Percentiles rank a stretch among this genome's conserved stretches.
These are phyloP conservation scores for Macroramphosus scolopax DNA, from an alignment of 2,797 vertebrate genomes.

Conservation along the genomic window DNA sequence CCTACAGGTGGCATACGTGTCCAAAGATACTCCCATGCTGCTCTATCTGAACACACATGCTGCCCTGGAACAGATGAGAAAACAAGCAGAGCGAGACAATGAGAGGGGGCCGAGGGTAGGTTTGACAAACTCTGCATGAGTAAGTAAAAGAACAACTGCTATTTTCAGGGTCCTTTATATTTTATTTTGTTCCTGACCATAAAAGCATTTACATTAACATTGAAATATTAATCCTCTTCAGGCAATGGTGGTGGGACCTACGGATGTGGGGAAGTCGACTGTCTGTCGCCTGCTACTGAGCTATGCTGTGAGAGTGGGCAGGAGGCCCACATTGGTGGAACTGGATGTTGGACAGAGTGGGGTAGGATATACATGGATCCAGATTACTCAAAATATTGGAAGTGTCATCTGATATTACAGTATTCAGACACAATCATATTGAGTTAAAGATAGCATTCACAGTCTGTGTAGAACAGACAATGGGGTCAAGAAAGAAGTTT, in stretches of 20 bases:
- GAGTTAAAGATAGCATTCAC: no score
- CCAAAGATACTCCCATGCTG: slow-evolving; percentile 94
- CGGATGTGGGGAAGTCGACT: slow-evolving; percentile 95
- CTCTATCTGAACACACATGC: slow-evolving; percentile 96
- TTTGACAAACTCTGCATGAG: slow-evolving; percentile 4
- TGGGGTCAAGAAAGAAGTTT: no score
- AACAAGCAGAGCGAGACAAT: slow-evolving; percentile 91
- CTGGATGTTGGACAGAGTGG: slow-evolving; percentile 96
- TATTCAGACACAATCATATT: background rate
- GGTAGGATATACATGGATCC: slow-evolving; percentile 56
- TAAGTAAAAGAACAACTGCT: no score
- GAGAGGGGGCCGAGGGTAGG: slow-evolving; percentile 90
- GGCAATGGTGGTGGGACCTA: slow-evolving; percentile 96
- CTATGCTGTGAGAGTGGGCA: slow-evolving; percentile 91
- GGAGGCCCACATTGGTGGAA: slow-evolving; percentile 93
- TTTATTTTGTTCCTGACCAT: no score
- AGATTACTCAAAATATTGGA: background rate
- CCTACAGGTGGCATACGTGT: slow-evolving; percentile 79
- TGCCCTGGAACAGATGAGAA: slow-evolving; percentile 96
- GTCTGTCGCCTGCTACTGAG: slow-evolving; percentile 91
- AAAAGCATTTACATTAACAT: no score
- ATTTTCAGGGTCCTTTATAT: no score
- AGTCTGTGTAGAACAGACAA: no score
- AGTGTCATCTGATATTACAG: background rate
- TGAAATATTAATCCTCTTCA: slow-evolving; percentile 46